A percentile compares a stretch with the other conserved stretches of the same genome.
Conservation (phyloP, 2,888 invertebrate genomes). For the Eumacrocentrus americanus region DNA sequence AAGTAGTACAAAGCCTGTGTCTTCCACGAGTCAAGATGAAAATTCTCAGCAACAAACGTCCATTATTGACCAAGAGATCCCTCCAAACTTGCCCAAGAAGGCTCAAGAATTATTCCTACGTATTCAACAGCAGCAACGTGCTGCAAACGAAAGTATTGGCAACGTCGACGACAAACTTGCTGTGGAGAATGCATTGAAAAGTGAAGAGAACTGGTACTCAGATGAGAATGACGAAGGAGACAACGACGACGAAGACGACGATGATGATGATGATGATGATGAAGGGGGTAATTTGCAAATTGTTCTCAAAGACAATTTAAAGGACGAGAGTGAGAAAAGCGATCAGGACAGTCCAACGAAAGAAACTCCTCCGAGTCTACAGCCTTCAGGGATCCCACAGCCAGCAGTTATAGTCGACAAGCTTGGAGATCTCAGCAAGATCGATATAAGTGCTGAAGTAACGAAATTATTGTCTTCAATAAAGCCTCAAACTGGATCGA, state of each 20-base stretch:
- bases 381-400: conserved; percentile 58
- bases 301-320: conserved; percentile 82
- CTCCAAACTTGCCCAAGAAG: conserved; percentile 68
- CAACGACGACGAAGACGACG: conserved; percentile 64
- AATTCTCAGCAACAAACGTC: conserved; percentile 20
- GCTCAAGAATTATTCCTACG: conserved; percentile 72
- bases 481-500: conserved; percentile 52
- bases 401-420: conserved; percentile 69
- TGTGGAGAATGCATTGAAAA: conserved; percentile 47
- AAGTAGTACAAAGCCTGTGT: neutral
- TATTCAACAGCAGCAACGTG: conserved; percentile 71
- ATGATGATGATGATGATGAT: conserved; percentile 56
- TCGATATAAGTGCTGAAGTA: conserved; percentile 76
- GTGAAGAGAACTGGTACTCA: conserved; percentile 75
- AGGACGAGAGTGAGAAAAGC: conserved; percentile 58
- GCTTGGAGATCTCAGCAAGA: conserved; percentile 74
- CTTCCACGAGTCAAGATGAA: conserved; percentile 4
- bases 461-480: conserved; percentile 72
- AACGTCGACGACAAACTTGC: conserved; percentile 57
- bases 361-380: conserved; percentile 29
- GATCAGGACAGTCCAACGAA: conserved; percentile 27
- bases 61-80: conserved; percentile 53
- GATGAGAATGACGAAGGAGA: conserved; percentile 66
- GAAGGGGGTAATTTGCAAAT: conserved; percentile 59
- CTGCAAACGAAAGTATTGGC: conserved; percentile 57